These are phyloP conservation scores for Capitulum mitella DNA, from an alignment of 2,888 invertebrate species.

Conservation along the genomic window DNA sequence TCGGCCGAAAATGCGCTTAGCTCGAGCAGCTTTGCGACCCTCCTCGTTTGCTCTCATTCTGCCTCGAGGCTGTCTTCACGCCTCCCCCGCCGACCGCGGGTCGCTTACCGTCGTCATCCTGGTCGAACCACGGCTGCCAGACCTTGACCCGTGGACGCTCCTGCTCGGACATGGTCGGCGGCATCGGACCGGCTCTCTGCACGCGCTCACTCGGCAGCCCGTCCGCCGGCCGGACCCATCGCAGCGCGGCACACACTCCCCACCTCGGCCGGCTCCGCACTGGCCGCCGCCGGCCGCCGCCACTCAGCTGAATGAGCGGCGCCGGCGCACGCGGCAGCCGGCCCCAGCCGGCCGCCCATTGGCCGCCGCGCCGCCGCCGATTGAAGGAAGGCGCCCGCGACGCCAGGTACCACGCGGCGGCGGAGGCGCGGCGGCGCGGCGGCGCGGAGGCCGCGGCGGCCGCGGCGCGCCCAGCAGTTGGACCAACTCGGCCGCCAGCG, in stretches of 20 bases:
- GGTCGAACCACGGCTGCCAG: slow-evolving; percentile 15
- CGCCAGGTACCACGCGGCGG: not conserved
- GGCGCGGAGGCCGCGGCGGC: not conserved
- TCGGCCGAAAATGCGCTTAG: no score
- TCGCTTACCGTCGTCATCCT: not conserved
- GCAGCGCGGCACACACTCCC: not conserved
- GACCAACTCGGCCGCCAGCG: no score
- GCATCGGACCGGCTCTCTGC: not conserved
- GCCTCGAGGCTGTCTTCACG: no score
- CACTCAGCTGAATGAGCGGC: not conserved
- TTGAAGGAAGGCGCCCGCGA: not conserved
- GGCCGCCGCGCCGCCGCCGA: not conserved
- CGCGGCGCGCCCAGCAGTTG: not conserved
- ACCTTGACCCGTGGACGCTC: slow-evolving; percentile 2
- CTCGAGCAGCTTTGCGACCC: no score
- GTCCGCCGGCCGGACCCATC: not conserved
- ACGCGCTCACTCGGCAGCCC: not conserved
- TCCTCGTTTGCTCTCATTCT: no score
- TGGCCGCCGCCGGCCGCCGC: not conserved
- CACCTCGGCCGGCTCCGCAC: not conserved
- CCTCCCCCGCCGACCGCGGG: no score
- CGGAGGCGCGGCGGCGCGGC: not conserved
- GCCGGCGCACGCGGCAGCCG: not conserved
- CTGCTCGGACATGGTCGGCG: slow-evolving; percentile 14
- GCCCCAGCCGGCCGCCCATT: not conserved